Percentiles rank a stretch among this genome's conserved stretches.
phyloP scores from a whole-genome alignment of 2,888 invertebrate species.

The Liodrosophila aerea region DNA sequence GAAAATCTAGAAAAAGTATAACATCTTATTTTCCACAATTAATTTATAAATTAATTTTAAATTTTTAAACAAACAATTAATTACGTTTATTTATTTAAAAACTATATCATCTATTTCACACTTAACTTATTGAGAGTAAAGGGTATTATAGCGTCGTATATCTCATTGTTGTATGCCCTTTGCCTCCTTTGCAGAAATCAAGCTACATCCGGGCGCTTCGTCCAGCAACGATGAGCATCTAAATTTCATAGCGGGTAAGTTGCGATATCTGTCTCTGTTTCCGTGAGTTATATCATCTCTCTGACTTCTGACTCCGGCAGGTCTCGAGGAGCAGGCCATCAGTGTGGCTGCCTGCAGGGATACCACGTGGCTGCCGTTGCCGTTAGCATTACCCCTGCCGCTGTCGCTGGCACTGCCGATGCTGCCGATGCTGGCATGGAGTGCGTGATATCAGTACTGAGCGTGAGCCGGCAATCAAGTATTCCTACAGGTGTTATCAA shows the following conservation, averaged over 20 bases:
- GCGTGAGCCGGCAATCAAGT: slow-evolving; percentile 72
- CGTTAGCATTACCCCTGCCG: background rate
- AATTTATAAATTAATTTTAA: no score
- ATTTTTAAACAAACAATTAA: no score
- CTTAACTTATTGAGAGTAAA: no score
- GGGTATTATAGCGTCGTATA: background rate
- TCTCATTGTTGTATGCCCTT: slow-evolving; percentile 3
- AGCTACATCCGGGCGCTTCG: slow-evolving; percentile 81
- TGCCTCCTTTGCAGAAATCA: slow-evolving; percentile 79
- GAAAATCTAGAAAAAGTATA: no score
- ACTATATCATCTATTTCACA: no score
- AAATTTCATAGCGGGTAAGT: slow-evolving; percentile 79
- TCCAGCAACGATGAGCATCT: slow-evolving; percentile 81
- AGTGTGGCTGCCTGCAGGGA: slow-evolving; percentile 42
- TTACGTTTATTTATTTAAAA: no score
- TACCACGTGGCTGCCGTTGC: slow-evolving; percentile 27
- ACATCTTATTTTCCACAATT: no score
- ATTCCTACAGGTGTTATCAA: slow-evolving; percentile 71
- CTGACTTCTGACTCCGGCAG: slow-evolving; percentile 26
- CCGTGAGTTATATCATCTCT: background rate
- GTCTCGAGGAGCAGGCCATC: slow-evolving; percentile 69
- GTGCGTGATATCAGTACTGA: slow-evolving; percentile 67
- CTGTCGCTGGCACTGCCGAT: slow-evolving; percentile 17
- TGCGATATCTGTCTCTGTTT: background rate
- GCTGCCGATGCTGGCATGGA: slow-evolving; percentile 32